phyloP scores from a whole-genome alignment of 2,888 invertebrate species.

The Drosophila percnosoma region DNA sequence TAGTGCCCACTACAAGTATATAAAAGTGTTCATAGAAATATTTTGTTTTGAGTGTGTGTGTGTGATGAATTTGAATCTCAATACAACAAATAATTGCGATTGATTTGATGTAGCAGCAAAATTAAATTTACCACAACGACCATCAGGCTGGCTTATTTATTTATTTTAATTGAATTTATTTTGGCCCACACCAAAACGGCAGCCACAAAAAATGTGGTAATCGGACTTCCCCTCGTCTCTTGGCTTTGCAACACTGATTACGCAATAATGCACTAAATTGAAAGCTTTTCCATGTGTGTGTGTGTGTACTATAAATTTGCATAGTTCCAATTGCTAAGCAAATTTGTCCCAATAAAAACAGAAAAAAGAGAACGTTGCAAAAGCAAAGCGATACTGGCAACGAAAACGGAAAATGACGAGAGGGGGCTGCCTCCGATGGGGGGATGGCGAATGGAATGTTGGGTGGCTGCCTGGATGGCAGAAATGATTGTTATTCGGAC shows the following conservation, averaged over 20 bases:
- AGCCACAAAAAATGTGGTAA: background rate
- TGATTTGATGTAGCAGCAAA: constrained; percentile 13
- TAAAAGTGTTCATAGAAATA: background rate
- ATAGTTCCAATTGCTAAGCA: constrained; percentile 47
- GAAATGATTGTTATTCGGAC: constrained; percentile 47
- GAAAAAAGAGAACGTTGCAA: constrained; percentile 38
- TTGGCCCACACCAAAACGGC: constrained; percentile 23
- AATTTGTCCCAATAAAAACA: constrained; percentile 43
- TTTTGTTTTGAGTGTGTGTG: background rate
- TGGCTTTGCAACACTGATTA: constrained; percentile 60
- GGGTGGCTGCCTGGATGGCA: constrained; percentile 7
- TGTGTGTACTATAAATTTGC: constrained; percentile 28
- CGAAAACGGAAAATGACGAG: constrained; percentile 9
- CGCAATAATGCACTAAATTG: constrained; percentile 73
- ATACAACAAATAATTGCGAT: background rate
- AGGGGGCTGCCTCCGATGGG: background rate
- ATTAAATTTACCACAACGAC: constrained; percentile 46
- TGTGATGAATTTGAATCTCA: background rate
- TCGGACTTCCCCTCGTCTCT: background rate
- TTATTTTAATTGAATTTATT: constrained; percentile 59
- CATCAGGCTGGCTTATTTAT: constrained; percentile 51
- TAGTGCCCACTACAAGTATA: background rate
- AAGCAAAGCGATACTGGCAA: constrained; percentile 30
- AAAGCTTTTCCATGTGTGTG: constrained; percentile 38
- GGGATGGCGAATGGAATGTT: constrained; percentile 16